Percentiles rank a stretch among this genome's conserved stretches.
Conservation (phyloP, 2,113 vertebrate species). For the Spizaetus ornatus region DNA sequence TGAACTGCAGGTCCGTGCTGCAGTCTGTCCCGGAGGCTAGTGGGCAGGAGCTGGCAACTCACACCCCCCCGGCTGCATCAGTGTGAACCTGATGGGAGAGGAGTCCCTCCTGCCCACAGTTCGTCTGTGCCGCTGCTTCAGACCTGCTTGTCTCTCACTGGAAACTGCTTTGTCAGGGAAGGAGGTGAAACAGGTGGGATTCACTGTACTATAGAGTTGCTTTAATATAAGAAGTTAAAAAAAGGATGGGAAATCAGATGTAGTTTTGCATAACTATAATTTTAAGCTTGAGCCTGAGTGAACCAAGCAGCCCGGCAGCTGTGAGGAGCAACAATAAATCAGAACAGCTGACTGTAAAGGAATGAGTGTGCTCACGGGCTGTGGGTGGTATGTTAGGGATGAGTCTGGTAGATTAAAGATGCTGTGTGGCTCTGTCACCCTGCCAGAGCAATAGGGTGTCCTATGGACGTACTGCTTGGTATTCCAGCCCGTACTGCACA, state of each 20-base stretch:
- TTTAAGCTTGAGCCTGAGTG: not conserved
- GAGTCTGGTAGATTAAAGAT: not conserved
- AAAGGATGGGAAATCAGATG: not conserved
- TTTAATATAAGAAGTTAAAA: not conserved
- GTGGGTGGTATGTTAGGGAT: not conserved
- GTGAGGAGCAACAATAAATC: not conserved
- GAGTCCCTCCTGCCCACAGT: no score
- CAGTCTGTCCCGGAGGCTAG: not conserved
- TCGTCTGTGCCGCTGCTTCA: not conserved
- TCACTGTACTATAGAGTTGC: accelerated
- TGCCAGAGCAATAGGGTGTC: not conserved
- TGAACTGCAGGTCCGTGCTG: no score
- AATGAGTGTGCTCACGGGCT: not conserved
- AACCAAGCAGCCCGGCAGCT: not conserved
- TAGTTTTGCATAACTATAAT: not conserved
- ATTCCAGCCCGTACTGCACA: accelerated
- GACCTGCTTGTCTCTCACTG: not conserved
- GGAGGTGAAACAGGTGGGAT: no score
- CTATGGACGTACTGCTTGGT: not conserved
- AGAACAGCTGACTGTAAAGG: not conserved
- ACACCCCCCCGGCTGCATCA: accelerated
- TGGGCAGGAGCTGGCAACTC: not conserved
- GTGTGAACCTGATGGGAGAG: not conserved
- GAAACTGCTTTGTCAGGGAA: not conserved
- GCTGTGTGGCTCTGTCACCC: not conserved